Base-by-base conservation (phyloP, 2,797 vertebrate species). In the Sebastes melanostomus region DNA sequence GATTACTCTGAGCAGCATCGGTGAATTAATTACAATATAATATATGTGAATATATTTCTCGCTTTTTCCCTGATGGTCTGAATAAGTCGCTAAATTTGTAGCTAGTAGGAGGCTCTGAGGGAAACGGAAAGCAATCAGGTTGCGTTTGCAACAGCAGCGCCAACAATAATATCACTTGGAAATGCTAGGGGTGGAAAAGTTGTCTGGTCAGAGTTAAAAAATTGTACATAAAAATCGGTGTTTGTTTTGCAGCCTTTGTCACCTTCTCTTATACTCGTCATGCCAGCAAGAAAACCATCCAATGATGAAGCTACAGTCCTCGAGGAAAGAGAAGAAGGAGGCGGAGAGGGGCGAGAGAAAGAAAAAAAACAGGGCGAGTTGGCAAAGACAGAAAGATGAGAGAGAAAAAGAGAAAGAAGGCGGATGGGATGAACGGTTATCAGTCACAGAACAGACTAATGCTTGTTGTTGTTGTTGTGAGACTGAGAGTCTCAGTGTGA, bases 401-500 rank as follows among this genome's bases (percentile, higher is more conserved):
- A 54, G 55, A 46, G 27, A 76, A 27, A 75, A 59, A 50, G n/a
- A 32, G n/a, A 18, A 55, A 59, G 66, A 74, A 11, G 72, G 52
- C 27, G 27, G 52, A 63, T 72, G 59, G 80, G 72, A 86, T 80
- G 63, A 85, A 34, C 70, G 54, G 78, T 88, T 88, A 81, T 88
- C 81, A 81, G 86, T 63, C 77, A 72, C 61, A 81, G 77, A 83
- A 81, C 83, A 90, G 85, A 58, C 78, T 67, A 67, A 63, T 66
- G 80, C 71, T 13, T 62, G 50, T 84, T 87, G 59, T 80, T 46
- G 36, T 8, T 68, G 62, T 29, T 22, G 32, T 5, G 50, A 46
- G 65, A 20, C 27, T 6, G 25, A 34, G 63, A 38, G 54, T 55
- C 27, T 55, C 46, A 29, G 79, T 55, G 74, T 62, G 61, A 81